A percentile compares a stretch with the other conserved stretches of the same genome.
phyloP scores from a whole-genome alignment of 2,797 vertebrate species.

The Cyprinodon diabolis region DNA sequence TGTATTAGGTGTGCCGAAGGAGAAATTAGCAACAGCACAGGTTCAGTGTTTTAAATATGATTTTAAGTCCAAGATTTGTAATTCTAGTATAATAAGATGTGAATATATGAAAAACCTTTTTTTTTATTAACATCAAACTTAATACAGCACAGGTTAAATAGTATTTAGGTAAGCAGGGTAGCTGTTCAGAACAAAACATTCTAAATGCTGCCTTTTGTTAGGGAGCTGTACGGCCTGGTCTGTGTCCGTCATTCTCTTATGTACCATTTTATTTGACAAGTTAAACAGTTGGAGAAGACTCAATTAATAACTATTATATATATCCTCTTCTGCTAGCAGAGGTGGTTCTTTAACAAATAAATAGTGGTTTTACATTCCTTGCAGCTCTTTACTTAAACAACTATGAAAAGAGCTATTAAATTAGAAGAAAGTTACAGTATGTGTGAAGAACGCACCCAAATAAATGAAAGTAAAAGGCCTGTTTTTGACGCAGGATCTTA shows the following conservation, averaged over 20 bases:
- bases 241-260: not conserved
- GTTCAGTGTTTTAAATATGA: not conserved
- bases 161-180: not conserved
- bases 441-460: not conserved
- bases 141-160: not conserved
- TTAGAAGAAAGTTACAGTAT: not conserved
- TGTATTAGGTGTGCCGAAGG: constrained; percentile 10
- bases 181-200: not conserved
- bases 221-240: not conserved
- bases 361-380: not conserved
- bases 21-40: constrained; percentile 11
- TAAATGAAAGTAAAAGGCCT: not conserved
- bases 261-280: not conserved
- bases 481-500: not conserved
- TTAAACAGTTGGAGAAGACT: not conserved
- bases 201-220: not conserved
- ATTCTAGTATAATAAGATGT: constrained; percentile 80
- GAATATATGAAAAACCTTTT: constrained; percentile 23
- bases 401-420: not conserved
- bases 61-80: not conserved
- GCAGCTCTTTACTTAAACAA: not conserved
- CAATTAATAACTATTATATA: not conserved
- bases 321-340: too few relatives aligned
- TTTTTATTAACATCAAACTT: too few relatives aligned
- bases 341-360: not conserved